phyloP scores from a whole-genome alignment of 2,113 vertebrate genomes.

The Muntiacus reevesi region DNA sequence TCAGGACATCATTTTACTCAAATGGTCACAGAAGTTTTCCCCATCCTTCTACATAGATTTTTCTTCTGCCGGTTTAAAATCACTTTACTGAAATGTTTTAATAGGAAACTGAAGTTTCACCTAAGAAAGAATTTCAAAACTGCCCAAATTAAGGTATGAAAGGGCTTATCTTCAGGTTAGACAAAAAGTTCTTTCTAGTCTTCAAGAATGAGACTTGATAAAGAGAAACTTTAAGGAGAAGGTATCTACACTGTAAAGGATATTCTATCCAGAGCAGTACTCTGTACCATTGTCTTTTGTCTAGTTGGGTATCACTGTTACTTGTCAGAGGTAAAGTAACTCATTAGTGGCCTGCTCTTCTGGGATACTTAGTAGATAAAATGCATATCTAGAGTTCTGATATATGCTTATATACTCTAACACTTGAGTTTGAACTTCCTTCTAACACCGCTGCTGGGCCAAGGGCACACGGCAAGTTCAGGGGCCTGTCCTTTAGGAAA shows the following conservation, averaged over 20 bases:
- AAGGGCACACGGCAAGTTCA: background rate
- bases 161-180: background rate
- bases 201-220: background rate
- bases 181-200: background rate
- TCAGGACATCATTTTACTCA: background rate
- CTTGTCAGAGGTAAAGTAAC: background rate
- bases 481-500: background rate
- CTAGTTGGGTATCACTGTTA: background rate
- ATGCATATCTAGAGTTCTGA: background rate
- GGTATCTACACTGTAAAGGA: background rate
- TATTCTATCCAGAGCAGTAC: background rate
- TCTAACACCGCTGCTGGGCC: background rate
- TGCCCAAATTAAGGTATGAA: background rate
- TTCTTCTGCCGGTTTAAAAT: background rate
- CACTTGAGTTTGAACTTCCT: background rate
- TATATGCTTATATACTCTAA: background rate
- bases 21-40: background rate
- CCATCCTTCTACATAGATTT: background rate
- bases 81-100: background rate
- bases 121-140: conserved; percentile 14
- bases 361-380: background rate
- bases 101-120: background rate
- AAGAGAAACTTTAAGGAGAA: background rate
- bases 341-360: background rate
- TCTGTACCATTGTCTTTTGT: background rate